Conservation (phyloP, 2,113 vertebrate species). For the Gallinago media region DNA sequence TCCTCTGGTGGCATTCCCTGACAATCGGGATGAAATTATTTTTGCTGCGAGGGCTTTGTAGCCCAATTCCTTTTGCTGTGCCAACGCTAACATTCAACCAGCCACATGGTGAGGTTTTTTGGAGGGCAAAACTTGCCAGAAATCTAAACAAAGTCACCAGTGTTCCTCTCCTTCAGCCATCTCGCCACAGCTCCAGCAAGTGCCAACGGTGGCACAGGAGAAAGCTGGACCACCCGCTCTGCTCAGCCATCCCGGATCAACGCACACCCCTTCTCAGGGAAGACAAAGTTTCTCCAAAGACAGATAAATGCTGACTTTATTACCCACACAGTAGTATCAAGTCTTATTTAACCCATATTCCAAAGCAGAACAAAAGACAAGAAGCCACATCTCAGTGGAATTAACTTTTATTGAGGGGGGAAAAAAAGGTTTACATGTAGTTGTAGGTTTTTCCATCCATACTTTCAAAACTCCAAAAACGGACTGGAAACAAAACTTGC, state of each 20-base stretch:
- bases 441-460: conserved; percentile 24
- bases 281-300: neutral
- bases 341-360: neutral
- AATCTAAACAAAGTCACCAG: neutral
- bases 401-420: conserved; percentile 77
- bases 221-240: neutral
- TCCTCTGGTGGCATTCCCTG: neutral
- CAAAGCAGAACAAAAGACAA: neutral
- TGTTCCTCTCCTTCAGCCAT: neutral
- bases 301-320: neutral
- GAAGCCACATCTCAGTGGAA: conserved; percentile 51
- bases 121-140: neutral
- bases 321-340: neutral
- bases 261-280: rapidly evolving
- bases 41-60: neutral
- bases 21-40: neutral
- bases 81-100: neutral
- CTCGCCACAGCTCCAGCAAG: neutral
- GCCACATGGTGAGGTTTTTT: neutral
- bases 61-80: neutral
- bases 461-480: conserved; percentile 60
- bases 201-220: neutral
- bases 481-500: conserved; percentile 58
- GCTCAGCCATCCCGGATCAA: neutral
- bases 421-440: conserved; percentile 22